Base-by-base conservation (phyloP, 2,113 vertebrate species). In the Centropristis striata region DNA sequence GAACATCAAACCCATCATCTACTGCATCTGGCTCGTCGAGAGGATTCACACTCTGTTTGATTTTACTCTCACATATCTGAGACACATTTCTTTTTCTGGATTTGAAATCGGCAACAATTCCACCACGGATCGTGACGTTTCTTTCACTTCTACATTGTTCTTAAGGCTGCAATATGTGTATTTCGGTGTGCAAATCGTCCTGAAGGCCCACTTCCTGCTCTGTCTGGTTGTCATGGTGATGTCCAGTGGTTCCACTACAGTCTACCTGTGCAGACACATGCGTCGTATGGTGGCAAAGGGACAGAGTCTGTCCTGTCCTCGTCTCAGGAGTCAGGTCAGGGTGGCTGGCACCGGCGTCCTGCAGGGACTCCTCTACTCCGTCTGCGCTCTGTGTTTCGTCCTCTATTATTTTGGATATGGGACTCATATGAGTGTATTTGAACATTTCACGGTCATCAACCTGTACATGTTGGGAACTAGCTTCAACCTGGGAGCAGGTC, bases 211-310 rank as follows among this genome's bases (percentile, higher is more conserved):
- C 25, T 59, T 66, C 15, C 16, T 78, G 6, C 0, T 82, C 2
- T 76, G 44, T 50, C 15, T 91, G 18, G 46, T 51, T 74, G 55
- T 90, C 16, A 90, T 89, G 84, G 16, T 86, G 53, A 16, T 58
- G 11, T 87, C 89, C 37, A 87, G 55, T 72, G 57, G n/a, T 46
- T 61, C 71, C 6, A 92, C 83, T 21, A 66, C 63, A 3, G 6
- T 65, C 42, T 91, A 90, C 65, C 69, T 92, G 51, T 20, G 44
- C 54, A 86, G 20, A 32, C 90, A 93, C 72, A 79, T 91, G 20
- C 51, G 36, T 54, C 60, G 9, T 2, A 64, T 81, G 80, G 37
- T 9, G 28, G 41, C 23, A 27, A 61, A 28, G 20, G 75, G 71
- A 44, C 16, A 44, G 28, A 2, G 36, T 8, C 5, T 60, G 12